Evolutionary conservation across 2,888 invertebrate genomes (phyloP).

Genomic region (Rotaria sp.): DNA sequence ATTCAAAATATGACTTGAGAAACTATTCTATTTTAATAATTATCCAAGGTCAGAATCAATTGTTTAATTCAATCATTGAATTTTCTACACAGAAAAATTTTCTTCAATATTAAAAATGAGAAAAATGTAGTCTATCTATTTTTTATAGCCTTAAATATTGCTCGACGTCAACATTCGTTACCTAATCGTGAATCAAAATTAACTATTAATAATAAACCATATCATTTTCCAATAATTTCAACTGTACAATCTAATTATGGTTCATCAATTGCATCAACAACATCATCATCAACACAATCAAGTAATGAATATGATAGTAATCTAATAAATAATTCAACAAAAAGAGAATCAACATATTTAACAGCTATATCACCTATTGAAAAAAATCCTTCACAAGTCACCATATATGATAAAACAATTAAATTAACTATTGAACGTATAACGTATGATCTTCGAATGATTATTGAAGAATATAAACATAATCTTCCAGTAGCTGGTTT

Average conservation of each 20-base stretch:
- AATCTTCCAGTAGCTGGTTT: slow-evolving; percentile 3
- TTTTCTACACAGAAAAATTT: too few relatives aligned
- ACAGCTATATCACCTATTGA: background rate
- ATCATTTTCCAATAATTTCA: background rate
- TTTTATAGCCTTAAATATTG: background rate
- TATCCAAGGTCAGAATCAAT: too few relatives aligned
- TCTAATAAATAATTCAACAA: background rate
- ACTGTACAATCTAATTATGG: background rate
- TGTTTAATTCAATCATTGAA: too few relatives aligned
- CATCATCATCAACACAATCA: background rate
- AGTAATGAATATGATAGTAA: background rate
- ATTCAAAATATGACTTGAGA: too few relatives aligned
- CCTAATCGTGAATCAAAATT: background rate
- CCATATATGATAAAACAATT: background rate
- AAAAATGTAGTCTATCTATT: background rate
- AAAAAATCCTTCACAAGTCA: background rate
- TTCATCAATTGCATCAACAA: background rate
- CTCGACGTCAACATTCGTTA: slow-evolving; percentile 12
- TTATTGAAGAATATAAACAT: background rate
- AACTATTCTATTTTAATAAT: too few relatives aligned
- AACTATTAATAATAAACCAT: background rate
- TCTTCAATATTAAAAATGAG: too few relatives aligned
- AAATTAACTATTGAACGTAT: slow-evolving; percentile 17
- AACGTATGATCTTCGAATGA: background rate
- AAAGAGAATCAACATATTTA: background rate